Conservation (phyloP, 1,140 invertebrate species). For the Lithobius niger region DNA sequence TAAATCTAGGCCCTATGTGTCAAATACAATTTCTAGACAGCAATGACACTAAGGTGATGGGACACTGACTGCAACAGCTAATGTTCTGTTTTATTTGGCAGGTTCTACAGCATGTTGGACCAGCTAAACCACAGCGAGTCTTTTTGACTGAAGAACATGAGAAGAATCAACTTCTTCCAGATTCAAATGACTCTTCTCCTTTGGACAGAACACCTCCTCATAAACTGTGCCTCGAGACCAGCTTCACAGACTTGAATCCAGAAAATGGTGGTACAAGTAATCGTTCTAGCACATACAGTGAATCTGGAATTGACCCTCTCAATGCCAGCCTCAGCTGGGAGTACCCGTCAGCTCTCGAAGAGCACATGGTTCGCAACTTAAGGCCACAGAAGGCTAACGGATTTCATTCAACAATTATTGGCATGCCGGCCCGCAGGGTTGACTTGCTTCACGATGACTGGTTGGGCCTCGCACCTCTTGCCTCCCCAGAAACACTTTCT, state of each 20-base stretch:
- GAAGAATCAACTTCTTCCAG: slow-evolving; percentile 25
- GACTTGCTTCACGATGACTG: slow-evolving; percentile 40
- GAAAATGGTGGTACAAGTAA: background rate
- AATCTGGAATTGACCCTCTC: background rate
- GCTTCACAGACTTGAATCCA: slow-evolving; percentile 49
- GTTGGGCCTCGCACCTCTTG: slow-evolving; percentile 53
- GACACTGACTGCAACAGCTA: too few species aligned
- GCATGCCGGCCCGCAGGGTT: slow-evolving; percentile 6
- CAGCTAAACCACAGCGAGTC: slow-evolving; percentile 31
- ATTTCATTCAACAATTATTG: slow-evolving; percentile 14
- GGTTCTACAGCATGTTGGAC: slow-evolving; percentile 33
- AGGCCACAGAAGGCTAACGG: background rate
- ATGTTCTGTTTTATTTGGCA: slow-evolving; percentile 21
- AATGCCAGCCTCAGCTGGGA: slow-evolving; percentile 14
- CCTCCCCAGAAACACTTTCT: slow-evolving; percentile 69
- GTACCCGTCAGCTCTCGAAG: slow-evolving; percentile 10
- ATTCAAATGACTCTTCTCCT: slow-evolving; percentile 23
- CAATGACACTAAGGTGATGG: too few species aligned
- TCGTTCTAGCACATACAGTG: background rate
- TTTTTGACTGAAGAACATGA: slow-evolving; percentile 18
- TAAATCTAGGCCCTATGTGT: too few species aligned
- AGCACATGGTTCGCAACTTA: background rate
- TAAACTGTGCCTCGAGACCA: slow-evolving; percentile 53
- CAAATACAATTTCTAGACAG: too few species aligned
- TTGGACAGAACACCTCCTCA: slow-evolving; percentile 38